Conservation (phyloP, 2,113 vertebrate genomes). For the Brevimyrus niger region DNA sequence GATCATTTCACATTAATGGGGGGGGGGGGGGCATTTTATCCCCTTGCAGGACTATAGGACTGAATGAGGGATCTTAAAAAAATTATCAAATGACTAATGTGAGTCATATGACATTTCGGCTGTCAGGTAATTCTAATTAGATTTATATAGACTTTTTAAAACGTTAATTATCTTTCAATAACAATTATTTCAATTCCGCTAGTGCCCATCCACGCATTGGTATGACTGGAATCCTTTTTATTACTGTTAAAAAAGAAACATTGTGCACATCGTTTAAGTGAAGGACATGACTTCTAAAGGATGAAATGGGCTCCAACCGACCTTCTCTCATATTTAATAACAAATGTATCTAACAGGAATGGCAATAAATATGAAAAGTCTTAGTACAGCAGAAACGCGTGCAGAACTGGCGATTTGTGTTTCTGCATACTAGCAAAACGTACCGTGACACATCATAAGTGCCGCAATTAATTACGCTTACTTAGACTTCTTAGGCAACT, state of each 20-base stretch:
- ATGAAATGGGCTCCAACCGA: background rate
- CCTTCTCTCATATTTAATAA: background rate
- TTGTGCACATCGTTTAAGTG: constrained; percentile 20
- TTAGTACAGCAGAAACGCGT: background rate
- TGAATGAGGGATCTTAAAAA: background rate
- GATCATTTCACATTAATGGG: background rate
- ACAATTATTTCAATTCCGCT: background rate
- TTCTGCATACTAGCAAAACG: background rate
- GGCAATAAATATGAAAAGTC: background rate
- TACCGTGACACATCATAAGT: background rate
- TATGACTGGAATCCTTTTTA: constrained; percentile 8
- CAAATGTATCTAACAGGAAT: constrained; percentile 5
- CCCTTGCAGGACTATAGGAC: background rate
- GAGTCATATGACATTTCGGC: background rate
- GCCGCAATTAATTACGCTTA: background rate
- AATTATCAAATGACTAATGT: background rate
- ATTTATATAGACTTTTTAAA: background rate
- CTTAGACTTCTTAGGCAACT: background rate
- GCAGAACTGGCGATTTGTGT: background rate
- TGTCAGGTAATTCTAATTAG: background rate
- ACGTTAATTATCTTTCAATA: background rate
- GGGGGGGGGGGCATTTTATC: background rate
- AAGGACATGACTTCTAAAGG: constrained; percentile 31
- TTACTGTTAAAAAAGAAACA: constrained; percentile 19
- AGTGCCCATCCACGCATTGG: background rate